Percentiles rank a stretch among this genome's conserved stretches.
Evolutionary conservation across 1,140 invertebrate genomes (phyloP).

Genomic region (Chlorops oryzae): DNA sequence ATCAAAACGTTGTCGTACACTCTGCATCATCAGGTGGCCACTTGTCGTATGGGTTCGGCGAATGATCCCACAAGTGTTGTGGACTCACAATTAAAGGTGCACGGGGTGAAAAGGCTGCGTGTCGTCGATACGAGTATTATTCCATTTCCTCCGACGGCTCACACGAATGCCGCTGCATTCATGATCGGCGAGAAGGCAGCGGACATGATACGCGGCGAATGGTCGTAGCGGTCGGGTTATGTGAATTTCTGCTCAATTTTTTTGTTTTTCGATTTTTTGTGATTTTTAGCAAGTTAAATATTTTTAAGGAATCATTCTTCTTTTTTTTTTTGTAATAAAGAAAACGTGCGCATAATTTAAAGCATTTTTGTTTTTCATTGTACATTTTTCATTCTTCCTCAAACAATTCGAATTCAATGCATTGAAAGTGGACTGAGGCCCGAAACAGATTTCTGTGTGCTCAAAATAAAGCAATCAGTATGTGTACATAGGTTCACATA

Average conservation of each 20-base stretch:
- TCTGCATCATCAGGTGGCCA: conserved; percentile 64
- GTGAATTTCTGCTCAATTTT: neutral
- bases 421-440: no score
- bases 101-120: conserved; percentile 60
- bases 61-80: conserved; percentile 64
- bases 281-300: neutral
- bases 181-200: conserved; percentile 84
- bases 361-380: neutral
- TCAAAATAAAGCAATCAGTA: no score
- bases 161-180: conserved; percentile 63
- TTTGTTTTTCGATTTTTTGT: neutral
- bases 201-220: conserved; percentile 64
- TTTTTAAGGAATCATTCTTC: no score
- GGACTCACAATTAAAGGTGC: conserved; percentile 61
- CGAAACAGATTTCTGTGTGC: no score
- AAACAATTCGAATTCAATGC: no score
- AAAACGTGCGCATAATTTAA: neutral
- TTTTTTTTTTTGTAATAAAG: no score
- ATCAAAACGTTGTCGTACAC: conserved; percentile 55
- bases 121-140: conserved; percentile 70
- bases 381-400: no score
- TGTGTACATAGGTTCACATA: no score
- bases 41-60: conserved; percentile 66
- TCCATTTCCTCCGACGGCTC: conserved; percentile 60
- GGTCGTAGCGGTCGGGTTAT: conserved; percentile 31